These are phyloP conservation scores for Actinostola sp. DNA, from an alignment of 92 coral and sea anemone genomes.

Conservation along the genomic window DNA sequence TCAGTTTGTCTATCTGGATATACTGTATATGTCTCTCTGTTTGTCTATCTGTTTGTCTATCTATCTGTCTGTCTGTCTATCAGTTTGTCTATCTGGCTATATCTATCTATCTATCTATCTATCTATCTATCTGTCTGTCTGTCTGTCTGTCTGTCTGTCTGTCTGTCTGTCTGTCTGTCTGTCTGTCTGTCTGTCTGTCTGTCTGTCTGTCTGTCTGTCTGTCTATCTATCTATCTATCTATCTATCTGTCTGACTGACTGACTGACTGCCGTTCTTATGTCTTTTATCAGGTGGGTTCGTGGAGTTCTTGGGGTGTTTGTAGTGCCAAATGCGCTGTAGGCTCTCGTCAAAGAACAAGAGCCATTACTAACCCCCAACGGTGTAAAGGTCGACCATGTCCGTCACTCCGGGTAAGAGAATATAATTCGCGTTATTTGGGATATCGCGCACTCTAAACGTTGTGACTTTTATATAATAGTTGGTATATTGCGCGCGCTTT, in stretches of 20 bases:
- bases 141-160: no score
- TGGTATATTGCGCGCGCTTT: no score
- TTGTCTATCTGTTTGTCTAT: not conserved
- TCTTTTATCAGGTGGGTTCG: slow-evolving; percentile 59
- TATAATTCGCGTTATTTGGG: no score
- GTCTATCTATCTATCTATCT: no score
- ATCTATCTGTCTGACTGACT: no score
- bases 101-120: no score
- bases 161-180: no score
- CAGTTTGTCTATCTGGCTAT: no score
- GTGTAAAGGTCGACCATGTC: slow-evolving; percentile 83
- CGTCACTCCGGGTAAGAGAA: slow-evolving; percentile 63
- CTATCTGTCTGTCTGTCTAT: slow-evolving; percentile 4
- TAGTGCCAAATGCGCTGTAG: slow-evolving; percentile 89
- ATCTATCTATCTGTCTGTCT: no score
- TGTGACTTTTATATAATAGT: no score
- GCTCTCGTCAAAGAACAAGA: slow-evolving; percentile 73
- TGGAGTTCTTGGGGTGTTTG: slow-evolving; percentile 96
- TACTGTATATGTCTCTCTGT: not conserved
- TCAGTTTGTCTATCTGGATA: not conserved
- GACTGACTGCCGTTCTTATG: not conserved
- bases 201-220: not conserved
- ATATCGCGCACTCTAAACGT: no score
- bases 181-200: not conserved
- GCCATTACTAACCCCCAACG: slow-evolving; percentile 55